Conservation (phyloP, 2,797 vertebrate species). For the Valencia hispanica region DNA sequence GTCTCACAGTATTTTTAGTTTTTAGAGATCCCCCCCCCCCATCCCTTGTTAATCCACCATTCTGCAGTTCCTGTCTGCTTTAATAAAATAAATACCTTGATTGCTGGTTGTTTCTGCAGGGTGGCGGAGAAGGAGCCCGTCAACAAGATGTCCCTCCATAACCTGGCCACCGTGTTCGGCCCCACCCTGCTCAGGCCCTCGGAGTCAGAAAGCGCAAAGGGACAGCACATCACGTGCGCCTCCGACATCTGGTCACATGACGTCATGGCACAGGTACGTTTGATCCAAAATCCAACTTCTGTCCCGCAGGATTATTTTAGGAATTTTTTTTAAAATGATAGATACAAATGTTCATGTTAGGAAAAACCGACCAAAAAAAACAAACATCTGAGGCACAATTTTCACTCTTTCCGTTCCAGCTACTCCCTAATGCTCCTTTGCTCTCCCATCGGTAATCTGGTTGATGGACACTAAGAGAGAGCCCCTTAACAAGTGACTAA, state of each 20-base stretch:
- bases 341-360: no score
- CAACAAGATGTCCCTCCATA: constrained; percentile 99
- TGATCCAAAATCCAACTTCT: no score
- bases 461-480: not conserved
- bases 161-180: constrained; percentile 96
- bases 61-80: not conserved
- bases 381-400: not conserved
- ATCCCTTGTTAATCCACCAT: not conserved
- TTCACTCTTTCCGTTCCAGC: not conserved
- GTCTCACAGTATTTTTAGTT: not conserved
- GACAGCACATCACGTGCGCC: constrained; percentile 87
- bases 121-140: constrained; percentile 98
- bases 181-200: constrained; percentile 97
- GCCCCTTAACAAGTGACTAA: not conserved
- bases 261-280: constrained; percentile 95
- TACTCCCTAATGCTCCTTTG: not conserved
- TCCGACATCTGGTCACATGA: constrained; percentile 99
- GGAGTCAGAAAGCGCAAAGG: constrained; percentile 89
- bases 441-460: not conserved
- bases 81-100: not conserved
- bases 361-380: no score
- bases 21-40: no score
- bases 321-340: not conserved
- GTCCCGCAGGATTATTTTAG: no score
- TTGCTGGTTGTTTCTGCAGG: constrained; percentile 69